Percentiles rank a stretch among this genome's conserved stretches.
These are phyloP conservation scores for Drosophila meridiana DNA, from an alignment of 2,888 invertebrate genomes.

Conservation along the genomic window DNA sequence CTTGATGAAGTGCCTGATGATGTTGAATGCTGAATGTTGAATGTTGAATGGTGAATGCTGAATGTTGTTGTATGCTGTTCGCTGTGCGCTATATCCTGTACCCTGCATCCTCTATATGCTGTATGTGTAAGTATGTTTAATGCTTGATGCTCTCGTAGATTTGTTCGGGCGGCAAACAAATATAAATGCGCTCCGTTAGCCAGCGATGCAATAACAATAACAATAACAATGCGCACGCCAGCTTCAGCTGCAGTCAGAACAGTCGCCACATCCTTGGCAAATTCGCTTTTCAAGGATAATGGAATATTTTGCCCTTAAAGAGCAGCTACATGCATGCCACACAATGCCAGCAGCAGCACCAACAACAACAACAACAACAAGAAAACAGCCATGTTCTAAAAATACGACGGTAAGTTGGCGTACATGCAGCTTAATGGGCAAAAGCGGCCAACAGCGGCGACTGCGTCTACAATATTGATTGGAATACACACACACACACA, in stretches of 20 bases:
- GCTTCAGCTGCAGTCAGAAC: slow-evolving; percentile 28
- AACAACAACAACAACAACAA: slow-evolving; percentile 33
- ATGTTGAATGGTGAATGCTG: slow-evolving; percentile 12
- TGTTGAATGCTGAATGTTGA: slow-evolving; percentile 10
- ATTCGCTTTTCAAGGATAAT: slow-evolving; percentile 81
- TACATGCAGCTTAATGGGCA: slow-evolving; percentile 79
- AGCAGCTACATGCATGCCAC: slow-evolving; percentile 67
- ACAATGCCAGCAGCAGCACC: slow-evolving; percentile 33
- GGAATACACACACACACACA: slow-evolving; percentile 62
- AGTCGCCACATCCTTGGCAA: slow-evolving; percentile 68
- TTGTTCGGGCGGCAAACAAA: slow-evolving; percentile 67
- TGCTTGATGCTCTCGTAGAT: slow-evolving; percentile 54
- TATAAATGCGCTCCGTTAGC: slow-evolving; percentile 64
- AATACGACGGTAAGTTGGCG: slow-evolving; percentile 77
- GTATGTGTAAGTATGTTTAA: slow-evolving; percentile 23
- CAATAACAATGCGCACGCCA: slow-evolving; percentile 47
- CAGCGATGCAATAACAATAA: slow-evolving; percentile 57
- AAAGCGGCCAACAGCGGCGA: slow-evolving; percentile 75
- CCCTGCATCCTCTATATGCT: not conserved
- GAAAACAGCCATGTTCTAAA: slow-evolving; percentile 71
- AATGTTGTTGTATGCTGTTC: slow-evolving; percentile 14
- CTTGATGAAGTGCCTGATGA: slow-evolving; percentile 27
- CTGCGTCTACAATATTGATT: slow-evolving; percentile 79
- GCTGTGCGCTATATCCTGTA: not conserved
- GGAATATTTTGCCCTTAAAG: slow-evolving; percentile 72